Conservation (phyloP, 2,888 invertebrate species). For the Polyommatus icarus region DNA sequence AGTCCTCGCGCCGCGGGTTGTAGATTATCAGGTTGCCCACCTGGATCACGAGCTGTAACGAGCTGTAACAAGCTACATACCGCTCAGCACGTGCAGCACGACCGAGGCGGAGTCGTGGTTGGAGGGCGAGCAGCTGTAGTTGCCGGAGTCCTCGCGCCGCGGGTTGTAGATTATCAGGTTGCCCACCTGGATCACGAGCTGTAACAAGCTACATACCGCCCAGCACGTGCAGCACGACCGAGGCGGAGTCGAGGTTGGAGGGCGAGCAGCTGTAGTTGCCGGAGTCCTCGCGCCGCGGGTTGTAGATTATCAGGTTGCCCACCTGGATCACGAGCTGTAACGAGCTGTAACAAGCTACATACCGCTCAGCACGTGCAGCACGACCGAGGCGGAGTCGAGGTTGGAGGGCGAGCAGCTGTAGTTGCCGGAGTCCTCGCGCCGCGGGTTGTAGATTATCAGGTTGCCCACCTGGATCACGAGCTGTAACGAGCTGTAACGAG, state of each 20-base stretch:
- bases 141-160: constrained; percentile 88
- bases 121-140: constrained; percentile 97
- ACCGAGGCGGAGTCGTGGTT: constrained; percentile 94
- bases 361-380: constrained; percentile 95
- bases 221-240: constrained; percentile 93
- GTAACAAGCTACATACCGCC: constrained; percentile 84
- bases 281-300: constrained; percentile 77
- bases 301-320: constrained; percentile 73
- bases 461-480: no score
- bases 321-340: neutral
- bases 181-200: no score
- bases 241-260: constrained; percentile 93
- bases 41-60: neutral
- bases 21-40: no score
- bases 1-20: constrained; percentile 86
- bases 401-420: constrained; percentile 98
- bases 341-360: constrained; percentile 53
- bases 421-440: constrained; percentile 89
- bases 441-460: constrained; percentile 84
- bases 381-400: constrained; percentile 92
- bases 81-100: constrained; percentile 93
- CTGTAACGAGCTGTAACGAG: neutral
- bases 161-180: constrained; percentile 67
- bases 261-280: constrained; percentile 86
- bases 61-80: constrained; percentile 73